Percentiles rank a stretch among this genome's conserved stretches.
phyloP scores from a whole-genome alignment of 1,140 invertebrate species.

The Triops longicaudatus region DNA sequence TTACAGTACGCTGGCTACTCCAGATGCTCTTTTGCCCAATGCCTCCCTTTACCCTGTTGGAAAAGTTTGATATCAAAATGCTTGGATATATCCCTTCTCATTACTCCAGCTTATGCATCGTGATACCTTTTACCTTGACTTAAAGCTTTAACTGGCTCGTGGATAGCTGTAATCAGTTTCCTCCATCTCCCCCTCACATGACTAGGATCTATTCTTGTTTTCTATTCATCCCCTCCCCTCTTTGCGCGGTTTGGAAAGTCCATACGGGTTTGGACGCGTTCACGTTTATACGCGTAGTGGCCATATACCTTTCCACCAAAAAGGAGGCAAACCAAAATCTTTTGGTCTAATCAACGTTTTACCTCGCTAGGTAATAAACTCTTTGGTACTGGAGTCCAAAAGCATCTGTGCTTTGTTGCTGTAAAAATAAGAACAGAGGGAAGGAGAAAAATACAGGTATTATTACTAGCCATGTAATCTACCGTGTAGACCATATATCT shows the following conservation, averaged over 20 bases:
- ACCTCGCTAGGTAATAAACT: no score
- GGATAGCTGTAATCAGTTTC: conserved; percentile 7
- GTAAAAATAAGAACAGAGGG: neutral
- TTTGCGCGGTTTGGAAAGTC: neutral
- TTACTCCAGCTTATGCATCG: conserved; percentile 7
- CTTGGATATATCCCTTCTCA: neutral
- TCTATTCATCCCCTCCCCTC: neutral
- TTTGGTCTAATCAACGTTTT: no score
- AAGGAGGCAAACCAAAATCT: no score
- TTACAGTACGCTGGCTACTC: neutral
- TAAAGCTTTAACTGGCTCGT: neutral
- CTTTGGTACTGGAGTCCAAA: no score
- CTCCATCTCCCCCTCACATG: neutral
- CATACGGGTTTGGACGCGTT: no score
- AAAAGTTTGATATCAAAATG: neutral
- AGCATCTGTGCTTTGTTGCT: no score
- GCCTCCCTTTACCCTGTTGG: neutral
- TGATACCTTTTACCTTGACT: conserved; percentile 4
- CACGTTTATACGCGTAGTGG: no score
- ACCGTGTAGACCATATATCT: neutral
- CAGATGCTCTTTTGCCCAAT: neutral
- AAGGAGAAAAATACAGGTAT: neutral
- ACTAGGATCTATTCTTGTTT: neutral
- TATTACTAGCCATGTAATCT: conserved; percentile 1
- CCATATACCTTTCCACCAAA: no score